Evolutionary conservation across 2,113 vertebrate species (phyloP).

Genomic region (Kryptolebias marmoratus): DNA sequence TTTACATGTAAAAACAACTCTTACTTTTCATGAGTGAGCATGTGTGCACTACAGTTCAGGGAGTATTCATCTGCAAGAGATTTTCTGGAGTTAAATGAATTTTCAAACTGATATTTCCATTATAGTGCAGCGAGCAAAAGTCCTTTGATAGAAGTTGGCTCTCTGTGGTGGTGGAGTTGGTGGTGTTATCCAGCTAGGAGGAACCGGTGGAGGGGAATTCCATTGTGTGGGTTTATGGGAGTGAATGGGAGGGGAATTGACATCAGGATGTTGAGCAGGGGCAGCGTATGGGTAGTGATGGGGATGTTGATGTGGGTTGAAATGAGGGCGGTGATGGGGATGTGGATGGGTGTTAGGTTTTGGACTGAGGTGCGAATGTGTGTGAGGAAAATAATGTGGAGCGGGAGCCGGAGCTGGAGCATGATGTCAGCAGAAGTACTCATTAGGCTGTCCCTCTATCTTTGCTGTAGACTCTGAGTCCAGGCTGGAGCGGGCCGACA

Average conservation of each 20-base stretch:
- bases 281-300: constrained; percentile 36
- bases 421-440: constrained; percentile 93
- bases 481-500: constrained; percentile 90
- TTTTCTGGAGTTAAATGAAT: constrained; percentile 5
- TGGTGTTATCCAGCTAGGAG: constrained; percentile 72
- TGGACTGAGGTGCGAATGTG: constrained; percentile 40
- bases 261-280: constrained; percentile 41
- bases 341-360: constrained; percentile 15
- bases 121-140: constrained; percentile 77
- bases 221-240: constrained; percentile 50
- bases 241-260: constrained; percentile 48
- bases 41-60: constrained; percentile 13
- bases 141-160: constrained; percentile 75
- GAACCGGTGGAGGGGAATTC: constrained; percentile 70
- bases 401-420: constrained; percentile 75
- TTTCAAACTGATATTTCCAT: constrained; percentile 80
- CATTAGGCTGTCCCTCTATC: constrained; percentile 86
- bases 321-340: constrained; percentile 7
- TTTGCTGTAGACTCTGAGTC: constrained; percentile 88
- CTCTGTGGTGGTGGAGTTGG: constrained; percentile 72
- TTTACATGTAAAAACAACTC: constrained; percentile 35
- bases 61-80: constrained; percentile 4
- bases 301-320: constrained; percentile 38
- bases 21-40: background rate
- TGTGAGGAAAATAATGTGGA: constrained; percentile 56